phyloP scores from a whole-genome alignment of 2,113 vertebrate genomes.

The Sus scrofa region DNA sequence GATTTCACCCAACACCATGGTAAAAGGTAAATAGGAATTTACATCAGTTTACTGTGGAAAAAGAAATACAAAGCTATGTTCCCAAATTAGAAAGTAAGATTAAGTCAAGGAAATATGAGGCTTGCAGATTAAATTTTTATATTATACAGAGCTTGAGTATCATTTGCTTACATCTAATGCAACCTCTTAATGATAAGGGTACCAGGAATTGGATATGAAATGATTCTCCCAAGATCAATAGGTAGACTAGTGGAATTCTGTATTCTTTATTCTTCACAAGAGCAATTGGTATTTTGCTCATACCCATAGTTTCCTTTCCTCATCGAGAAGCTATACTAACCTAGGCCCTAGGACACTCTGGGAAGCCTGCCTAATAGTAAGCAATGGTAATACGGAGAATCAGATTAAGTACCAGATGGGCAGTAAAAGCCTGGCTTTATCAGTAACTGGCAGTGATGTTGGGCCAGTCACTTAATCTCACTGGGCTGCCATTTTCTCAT shows the following conservation, averaged over 20 bases:
- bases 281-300: not conserved
- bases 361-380: not conserved
- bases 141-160: not conserved
- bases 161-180: not conserved
- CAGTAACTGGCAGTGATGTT: not conserved
- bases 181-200: not conserved
- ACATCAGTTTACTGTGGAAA: not conserved
- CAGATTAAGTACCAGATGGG: fast-evolving
- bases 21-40: slow-evolving; percentile 34
- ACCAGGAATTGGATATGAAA: not conserved
- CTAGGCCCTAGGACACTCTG: not conserved
- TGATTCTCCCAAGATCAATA: not conserved
- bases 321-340: not conserved
- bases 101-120: not conserved
- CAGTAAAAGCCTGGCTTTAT: not conserved
- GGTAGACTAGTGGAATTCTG: not conserved
- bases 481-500: not conserved
- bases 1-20: not conserved
- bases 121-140: slow-evolving; percentile 8
- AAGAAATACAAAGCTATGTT: not conserved
- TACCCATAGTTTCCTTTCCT: not conserved
- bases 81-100: slow-evolving; percentile 2
- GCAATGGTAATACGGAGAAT: not conserved
- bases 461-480: slow-evolving; percentile 12
- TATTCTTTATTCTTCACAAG: not conserved